phyloP scores from a whole-genome alignment of 2,888 invertebrate species.

The Apamea sordens region DNA sequence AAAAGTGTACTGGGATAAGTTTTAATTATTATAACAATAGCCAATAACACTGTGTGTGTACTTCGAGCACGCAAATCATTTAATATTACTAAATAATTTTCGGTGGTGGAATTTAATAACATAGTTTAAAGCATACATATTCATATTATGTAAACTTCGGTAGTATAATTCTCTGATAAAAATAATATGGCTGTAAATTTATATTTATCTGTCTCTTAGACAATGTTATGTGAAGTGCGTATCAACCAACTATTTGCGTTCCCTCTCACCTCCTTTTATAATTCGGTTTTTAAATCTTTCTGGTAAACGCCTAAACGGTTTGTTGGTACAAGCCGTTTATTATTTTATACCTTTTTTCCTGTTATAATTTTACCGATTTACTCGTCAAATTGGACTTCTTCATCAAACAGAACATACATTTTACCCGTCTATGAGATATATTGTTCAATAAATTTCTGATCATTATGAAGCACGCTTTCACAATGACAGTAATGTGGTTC shows the following conservation, averaged over 20 bases:
- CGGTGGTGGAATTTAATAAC: conserved; percentile 14
- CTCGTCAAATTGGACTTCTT: not conserved
- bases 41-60: conserved; percentile 6
- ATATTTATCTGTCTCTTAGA: not conserved
- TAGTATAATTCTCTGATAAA: not conserved
- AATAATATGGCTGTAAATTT: not conserved
- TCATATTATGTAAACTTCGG: not conserved
- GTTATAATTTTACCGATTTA: not conserved
- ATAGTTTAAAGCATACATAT: not conserved
- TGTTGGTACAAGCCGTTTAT: not conserved
- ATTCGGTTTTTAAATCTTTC: not conserved
- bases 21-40: conserved; percentile 4
- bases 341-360: too few relatives aligned
- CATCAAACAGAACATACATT: conserved; percentile 11
- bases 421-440: conserved; percentile 46
- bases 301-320: not conserved
- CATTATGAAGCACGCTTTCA: conserved; percentile 58
- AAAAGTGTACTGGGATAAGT: conserved; percentile 6
- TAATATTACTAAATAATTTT: not conserved
- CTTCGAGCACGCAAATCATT: not conserved
- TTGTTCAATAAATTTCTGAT: conserved; percentile 54
- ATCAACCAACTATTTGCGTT: not conserved
- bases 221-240: not conserved
- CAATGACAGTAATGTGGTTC: conserved; percentile 67
- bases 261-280: too few relatives aligned